Base-by-base conservation (phyloP, 2,888 invertebrate genomes). In the Diarsia brunnea region DNA sequence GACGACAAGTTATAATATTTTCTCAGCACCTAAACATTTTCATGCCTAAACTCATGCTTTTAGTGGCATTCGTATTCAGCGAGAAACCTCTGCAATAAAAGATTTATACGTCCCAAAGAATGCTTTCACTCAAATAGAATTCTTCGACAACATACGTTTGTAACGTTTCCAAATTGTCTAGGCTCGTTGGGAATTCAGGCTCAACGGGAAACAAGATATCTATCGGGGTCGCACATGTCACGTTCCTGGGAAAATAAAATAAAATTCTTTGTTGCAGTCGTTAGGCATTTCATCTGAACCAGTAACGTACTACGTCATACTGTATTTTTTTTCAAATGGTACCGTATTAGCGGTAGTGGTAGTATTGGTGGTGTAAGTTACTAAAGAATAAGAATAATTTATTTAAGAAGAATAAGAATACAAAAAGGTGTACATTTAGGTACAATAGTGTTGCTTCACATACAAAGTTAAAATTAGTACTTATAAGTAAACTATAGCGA, bases 41-140 rank as follows among this genome's bases (percentile, higher is more conserved):
- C 21, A 38, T 12, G 31, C 5, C 21, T 2, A 19, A 38, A 12
- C 1, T 24, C 24, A 0, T 27, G 27, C 3, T 0, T 49, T 49
- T 14, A 49, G n/a, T 4, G 31, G 1, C 8, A 63, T 75, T 53
- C 10, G 38, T 75, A 76, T 65, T 24, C 66, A 76, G 55, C 77
- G 0, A 27, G 55, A 53, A 12, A 38, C 38, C 10, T 27, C 21
- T n/a, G 0, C 31, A 55, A 27, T 75, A 76, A 75, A 75, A 75
- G 16, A 45, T 75, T 31, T 45, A 19, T 63, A 11, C 21, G 16
- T 63, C 16, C 21, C 38, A 47, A 7, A 38, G 16, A 75, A 55
- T 47, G 21, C 7, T 24, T 47, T 49, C 66, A 74, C 21, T 51
- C 19, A 74, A 74, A 74, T 31, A 21, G 8, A 45, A 73, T 45